Conservation (phyloP, 2,113 vertebrate genomes). For the Crotalus viridis region DNA sequence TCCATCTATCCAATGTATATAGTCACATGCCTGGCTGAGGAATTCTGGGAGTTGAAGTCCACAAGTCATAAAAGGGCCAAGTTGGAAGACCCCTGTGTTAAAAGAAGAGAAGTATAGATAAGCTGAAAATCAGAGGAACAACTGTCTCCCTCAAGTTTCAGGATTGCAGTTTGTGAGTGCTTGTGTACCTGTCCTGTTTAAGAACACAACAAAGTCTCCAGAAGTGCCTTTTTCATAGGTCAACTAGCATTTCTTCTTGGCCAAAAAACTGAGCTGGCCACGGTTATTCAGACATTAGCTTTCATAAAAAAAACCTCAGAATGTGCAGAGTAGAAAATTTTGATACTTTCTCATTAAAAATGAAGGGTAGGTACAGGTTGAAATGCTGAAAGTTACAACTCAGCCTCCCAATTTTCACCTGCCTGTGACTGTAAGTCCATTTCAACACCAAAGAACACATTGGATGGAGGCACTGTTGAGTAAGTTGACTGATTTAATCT, state of each 20-base stretch:
- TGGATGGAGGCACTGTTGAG: too few relatives aligned
- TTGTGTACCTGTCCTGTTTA: not conserved
- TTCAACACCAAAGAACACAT: too few relatives aligned
- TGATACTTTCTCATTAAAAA: not conserved
- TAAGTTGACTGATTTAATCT: too few relatives aligned
- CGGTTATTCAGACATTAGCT: not conserved
- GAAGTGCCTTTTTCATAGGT: too few relatives aligned
- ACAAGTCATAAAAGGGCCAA: too few relatives aligned
- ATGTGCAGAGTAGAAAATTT: not conserved
- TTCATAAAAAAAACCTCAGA: not conserved
- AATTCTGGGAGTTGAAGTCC: too few relatives aligned
- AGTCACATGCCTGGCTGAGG: too few relatives aligned
- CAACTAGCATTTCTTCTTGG: not conserved
- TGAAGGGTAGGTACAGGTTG: not conserved
- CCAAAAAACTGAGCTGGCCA: not conserved
- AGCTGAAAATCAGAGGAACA: not conserved
- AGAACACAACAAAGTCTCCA: not conserved
- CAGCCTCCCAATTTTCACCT: too few relatives aligned
- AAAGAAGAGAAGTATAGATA: not conserved
- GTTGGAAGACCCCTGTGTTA: too few relatives aligned
- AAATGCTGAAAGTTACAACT: too few relatives aligned
- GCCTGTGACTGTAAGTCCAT: too few relatives aligned
- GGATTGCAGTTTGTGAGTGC: not conserved
- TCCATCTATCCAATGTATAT: too few relatives aligned
- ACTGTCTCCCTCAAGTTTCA: not conserved